Conservation (phyloP, 2,113 vertebrate species). For the Mesembrinibis cayennensis region DNA sequence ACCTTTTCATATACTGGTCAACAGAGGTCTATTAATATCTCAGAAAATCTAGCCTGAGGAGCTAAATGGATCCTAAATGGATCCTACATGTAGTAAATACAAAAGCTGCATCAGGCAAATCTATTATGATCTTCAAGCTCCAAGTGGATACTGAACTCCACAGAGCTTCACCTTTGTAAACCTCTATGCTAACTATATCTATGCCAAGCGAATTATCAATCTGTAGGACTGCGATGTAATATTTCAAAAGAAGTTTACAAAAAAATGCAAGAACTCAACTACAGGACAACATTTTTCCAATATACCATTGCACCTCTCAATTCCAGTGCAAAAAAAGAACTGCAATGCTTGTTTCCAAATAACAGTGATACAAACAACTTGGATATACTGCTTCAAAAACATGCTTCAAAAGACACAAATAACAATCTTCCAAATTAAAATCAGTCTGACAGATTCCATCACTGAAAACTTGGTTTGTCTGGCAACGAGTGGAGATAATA, state of each 20-base stretch:
- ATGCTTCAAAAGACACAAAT: neutral
- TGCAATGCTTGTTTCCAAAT: neutral
- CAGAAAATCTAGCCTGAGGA: neutral
- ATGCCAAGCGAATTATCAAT: neutral
- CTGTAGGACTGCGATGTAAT: neutral
- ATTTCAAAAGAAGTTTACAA: neutral
- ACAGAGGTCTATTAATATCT: fast-evolving
- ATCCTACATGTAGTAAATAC: neutral
- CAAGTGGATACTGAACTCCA: neutral
- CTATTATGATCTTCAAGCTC: neutral
- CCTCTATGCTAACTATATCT: neutral
- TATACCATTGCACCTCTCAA: neutral
- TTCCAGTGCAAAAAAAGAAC: neutral
- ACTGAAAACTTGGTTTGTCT: neutral
- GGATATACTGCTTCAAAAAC: neutral
- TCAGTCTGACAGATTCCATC: neutral
- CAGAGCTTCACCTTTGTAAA: neutral
- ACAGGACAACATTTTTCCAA: neutral
- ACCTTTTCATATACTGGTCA: neutral
- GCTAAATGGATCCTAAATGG: neutral
- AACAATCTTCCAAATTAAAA: neutral
- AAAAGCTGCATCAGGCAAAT: neutral
- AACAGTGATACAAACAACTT: neutral
- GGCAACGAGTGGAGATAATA: neutral
- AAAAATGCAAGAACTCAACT: neutral